A percentile compares a stretch with the other conserved stretches of the same genome.
These are phyloP conservation scores for Progne subis DNA, from an alignment of 2,113 vertebrate genomes.

Conservation along the genomic window DNA sequence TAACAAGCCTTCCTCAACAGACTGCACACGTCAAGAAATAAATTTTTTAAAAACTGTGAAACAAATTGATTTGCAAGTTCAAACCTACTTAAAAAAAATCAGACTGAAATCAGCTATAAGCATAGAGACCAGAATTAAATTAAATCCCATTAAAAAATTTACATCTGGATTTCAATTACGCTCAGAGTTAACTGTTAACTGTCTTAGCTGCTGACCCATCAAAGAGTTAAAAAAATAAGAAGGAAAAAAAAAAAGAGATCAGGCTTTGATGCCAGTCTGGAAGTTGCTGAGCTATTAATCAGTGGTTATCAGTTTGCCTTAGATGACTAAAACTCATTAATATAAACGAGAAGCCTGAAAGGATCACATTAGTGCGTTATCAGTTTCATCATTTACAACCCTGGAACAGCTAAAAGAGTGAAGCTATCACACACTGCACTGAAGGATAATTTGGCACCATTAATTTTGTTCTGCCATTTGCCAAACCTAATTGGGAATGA, in stretches of 20 bases:
- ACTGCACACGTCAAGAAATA: neutral
- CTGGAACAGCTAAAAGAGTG: constrained; percentile 57
- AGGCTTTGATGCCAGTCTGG: constrained; percentile 55
- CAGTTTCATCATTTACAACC: constrained; percentile 58
- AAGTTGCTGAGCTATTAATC: constrained; percentile 74
- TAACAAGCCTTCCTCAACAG: neutral
- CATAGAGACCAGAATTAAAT: constrained; percentile 57
- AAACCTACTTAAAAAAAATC: constrained; percentile 1
- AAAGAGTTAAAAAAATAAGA: constrained; percentile 7
- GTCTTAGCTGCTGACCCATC: constrained; percentile 60
- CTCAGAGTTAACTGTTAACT: constrained; percentile 67
- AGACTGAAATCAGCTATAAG: constrained; percentile 53
- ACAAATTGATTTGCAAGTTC: constrained; percentile 34
- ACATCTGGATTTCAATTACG: constrained; percentile 74
- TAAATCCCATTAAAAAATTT: constrained; percentile 20
- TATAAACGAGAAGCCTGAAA: constrained; percentile 74
- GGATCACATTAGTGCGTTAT: constrained; percentile 67
- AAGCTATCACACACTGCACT: neutral
- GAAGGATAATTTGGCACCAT: constrained; percentile 58
- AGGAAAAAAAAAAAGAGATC: neutral
- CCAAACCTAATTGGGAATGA: constrained; percentile 48
- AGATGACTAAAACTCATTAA: constrained; percentile 75
- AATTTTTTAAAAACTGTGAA: neutral
- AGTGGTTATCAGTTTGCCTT: constrained; percentile 70
- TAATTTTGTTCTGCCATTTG: constrained; percentile 62